Base-by-base conservation (phyloP, 2,888 invertebrate genomes). In the Caenorhabditis auriculariae region DNA sequence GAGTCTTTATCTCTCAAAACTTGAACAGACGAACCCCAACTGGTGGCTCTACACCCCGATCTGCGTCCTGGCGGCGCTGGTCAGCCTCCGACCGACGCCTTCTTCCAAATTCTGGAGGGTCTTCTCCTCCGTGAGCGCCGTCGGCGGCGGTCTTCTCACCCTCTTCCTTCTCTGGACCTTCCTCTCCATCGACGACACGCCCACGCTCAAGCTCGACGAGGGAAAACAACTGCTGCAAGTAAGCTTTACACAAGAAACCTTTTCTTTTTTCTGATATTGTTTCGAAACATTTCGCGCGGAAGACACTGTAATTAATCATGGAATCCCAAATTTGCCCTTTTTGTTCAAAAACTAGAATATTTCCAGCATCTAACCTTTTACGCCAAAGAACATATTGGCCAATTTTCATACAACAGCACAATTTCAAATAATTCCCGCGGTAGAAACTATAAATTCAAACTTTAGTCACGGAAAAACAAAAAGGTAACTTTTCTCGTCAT, bases 161-260 rank as follows among this genome's bases (percentile, higher is more conserved):
- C 48, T 53, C 4, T 58, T 58, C 41, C 38, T 58, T 19, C 43
- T 42, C 43, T 55, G 55, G 55, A 55, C 55, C 15, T 43, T 55
- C 42, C 12, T 15, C 32, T 29, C 37, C n/a, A 35, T 55, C 19
- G 43, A 55, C 9, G n/a, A 54, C 15, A n/a, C n/a, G n/a, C 23
- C 42, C 15, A 27, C 37, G 15, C 38, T 50, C 5, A 27, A 23
- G 3, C 50, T 45, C 12, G 17, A 32, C 2, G 55, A 55, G 23
- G 55, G 43, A 37, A 55, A 45, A 50, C 26, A 42, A 26, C 23
- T 55, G n/a, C 27, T 55, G 7, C 55, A 49, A 17, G 55, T 55
- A 43, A 49, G 55, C n/a, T n/a, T n/a, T n/a, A n/a, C n/a, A n/a
- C n/a, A n/a, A n/a, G n/a, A n/a, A n/a, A n/a, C n/a, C n/a, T n/a